These are phyloP conservation scores for Rhagoletis pomonella DNA, from an alignment of 1,140 invertebrate genomes.

Conservation along the genomic window DNA sequence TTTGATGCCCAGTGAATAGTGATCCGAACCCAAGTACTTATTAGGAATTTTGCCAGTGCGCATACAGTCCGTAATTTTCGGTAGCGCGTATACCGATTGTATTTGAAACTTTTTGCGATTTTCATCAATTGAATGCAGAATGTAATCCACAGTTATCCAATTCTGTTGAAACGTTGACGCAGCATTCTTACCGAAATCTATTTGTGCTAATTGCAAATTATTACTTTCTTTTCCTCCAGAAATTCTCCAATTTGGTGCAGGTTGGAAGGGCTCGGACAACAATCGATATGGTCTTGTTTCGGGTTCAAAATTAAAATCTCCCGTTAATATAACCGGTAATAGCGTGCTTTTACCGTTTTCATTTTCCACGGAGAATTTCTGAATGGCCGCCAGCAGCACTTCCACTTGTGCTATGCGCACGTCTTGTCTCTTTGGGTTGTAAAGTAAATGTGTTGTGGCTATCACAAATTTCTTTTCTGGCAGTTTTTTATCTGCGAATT, in stretches of 20 bases:
- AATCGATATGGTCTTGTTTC: constrained; percentile 83
- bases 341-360: constrained; percentile 63
- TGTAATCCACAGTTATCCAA: constrained; percentile 90
- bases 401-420: constrained; percentile 90
- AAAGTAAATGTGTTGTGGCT: constrained; percentile 95
- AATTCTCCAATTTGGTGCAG: constrained; percentile 64
- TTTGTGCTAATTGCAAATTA: constrained; percentile 71
- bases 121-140: constrained; percentile 77
- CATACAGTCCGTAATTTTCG: constrained; percentile 78
- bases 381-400: constrained; percentile 87
- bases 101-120: constrained; percentile 59
- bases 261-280: constrained; percentile 75
- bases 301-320: constrained; percentile 91
- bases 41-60: constrained; percentile 82
- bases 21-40: constrained; percentile 83
- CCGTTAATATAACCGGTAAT: constrained; percentile 88
- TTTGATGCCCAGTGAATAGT: constrained; percentile 79
- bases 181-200: constrained; percentile 69
- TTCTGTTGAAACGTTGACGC: constrained; percentile 83
- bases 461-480: constrained; percentile 79
- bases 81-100: constrained; percentile 77
- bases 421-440: constrained; percentile 91
- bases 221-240: not conserved
- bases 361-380: constrained; percentile 78
- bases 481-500: constrained; percentile 78